These are phyloP conservation scores for Chlorodrepanis virens DNA, from an alignment of 2,113 vertebrate genomes.

Conservation along the genomic window DNA sequence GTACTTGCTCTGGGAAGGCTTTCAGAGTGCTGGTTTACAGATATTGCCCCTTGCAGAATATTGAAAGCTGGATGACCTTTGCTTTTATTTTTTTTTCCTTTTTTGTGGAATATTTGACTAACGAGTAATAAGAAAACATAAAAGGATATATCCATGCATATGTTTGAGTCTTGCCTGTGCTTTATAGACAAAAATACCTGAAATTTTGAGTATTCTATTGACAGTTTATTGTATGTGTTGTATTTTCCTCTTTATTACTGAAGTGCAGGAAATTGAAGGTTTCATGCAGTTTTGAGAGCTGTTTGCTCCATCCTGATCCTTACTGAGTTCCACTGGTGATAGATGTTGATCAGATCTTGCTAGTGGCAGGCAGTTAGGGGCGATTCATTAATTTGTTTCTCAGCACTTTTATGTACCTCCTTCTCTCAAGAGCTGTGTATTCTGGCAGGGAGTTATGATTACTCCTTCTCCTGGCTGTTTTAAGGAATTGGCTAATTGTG, in stretches of 20 bases:
- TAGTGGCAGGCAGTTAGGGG: background rate
- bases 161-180: background rate
- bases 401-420: accelerated
- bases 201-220: background rate
- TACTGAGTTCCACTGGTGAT: background rate
- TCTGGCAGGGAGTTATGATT: background rate
- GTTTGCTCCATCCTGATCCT: background rate
- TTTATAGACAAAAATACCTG: background rate
- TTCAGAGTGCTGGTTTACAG: background rate
- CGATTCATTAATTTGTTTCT: background rate
- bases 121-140: background rate
- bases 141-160: background rate
- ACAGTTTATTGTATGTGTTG: background rate
- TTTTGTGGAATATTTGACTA: background rate
- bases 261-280: background rate
- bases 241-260: background rate
- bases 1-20: background rate
- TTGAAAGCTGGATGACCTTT: background rate
- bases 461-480: background rate
- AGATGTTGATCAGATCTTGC: background rate
- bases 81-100: background rate
- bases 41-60: background rate
- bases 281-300: background rate
- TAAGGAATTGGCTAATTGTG: background rate
- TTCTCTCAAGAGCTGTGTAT: background rate